These are phyloP conservation scores for Poeciliopsis paucimaculata DNA, from an alignment of 2,797 vertebrate species.

Conservation along the genomic window DNA sequence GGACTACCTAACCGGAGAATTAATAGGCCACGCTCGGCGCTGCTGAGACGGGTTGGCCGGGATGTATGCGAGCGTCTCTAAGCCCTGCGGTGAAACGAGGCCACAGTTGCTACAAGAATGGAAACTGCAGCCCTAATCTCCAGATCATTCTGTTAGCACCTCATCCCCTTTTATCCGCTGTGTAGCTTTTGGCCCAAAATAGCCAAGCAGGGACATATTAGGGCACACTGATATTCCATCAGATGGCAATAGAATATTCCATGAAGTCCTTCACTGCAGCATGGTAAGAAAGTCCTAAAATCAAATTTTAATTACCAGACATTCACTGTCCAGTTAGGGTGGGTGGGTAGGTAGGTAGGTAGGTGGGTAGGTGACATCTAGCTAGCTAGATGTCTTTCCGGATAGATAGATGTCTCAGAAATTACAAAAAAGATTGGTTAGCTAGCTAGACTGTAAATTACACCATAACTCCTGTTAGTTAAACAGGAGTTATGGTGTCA, in stretches of 20 bases:
- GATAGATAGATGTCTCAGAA: background rate
- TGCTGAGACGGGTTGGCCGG: background rate
- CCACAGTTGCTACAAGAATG: conserved; percentile 62
- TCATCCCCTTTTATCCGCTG: conserved; percentile 55
- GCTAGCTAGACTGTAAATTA: too few relatives aligned
- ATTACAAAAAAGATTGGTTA: too few relatives aligned
- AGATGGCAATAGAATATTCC: conserved; percentile 1
- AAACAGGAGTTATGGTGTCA: too few relatives aligned
- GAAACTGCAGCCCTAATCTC: conserved; percentile 72
- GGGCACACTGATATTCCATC: conserved; percentile 23
- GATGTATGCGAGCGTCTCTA: conserved; percentile 23
- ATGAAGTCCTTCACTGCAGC: background rate
- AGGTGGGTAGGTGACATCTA: too few relatives aligned
- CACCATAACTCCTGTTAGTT: too few relatives aligned
- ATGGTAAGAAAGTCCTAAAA: background rate
- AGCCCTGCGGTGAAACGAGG: conserved; percentile 56
- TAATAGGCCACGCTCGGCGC: conserved; percentile 3
- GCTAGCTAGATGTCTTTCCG: too few relatives aligned
- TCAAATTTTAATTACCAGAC: background rate
- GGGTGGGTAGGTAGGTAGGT: too few relatives aligned
- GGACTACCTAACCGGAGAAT: conserved; percentile 2
- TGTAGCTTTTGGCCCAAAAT: conserved; percentile 60
- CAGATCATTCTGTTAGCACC: conserved; percentile 63
- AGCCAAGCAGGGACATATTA: conserved; percentile 19
- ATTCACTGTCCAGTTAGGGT: background rate